Percentiles rank a stretch among this genome's conserved stretches.
phyloP scores from a whole-genome alignment of 2,888 invertebrate genomes.

The Acheta domesticus region DNA sequence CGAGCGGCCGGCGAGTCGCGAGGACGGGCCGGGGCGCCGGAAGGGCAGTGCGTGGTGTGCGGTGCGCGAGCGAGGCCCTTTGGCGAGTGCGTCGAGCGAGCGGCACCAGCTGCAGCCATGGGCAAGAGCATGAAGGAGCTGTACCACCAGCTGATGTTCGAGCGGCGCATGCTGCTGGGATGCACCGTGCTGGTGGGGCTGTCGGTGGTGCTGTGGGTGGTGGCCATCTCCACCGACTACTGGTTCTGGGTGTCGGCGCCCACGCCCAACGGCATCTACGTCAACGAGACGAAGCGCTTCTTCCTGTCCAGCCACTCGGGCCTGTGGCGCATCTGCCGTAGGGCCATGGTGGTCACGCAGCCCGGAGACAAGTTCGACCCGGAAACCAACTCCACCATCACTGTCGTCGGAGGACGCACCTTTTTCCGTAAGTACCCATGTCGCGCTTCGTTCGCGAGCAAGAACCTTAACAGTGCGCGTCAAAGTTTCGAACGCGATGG shows the following conservation, averaged over 20 bases:
- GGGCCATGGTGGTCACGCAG: constrained; percentile 43
- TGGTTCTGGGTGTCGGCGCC: constrained; percentile 59
- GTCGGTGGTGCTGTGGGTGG: constrained; percentile 66
- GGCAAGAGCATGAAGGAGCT: constrained; percentile 33
- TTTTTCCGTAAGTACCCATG: constrained; percentile 35
- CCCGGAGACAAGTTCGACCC: constrained; percentile 24
- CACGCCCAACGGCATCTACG: constrained; percentile 49
- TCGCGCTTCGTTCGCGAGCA: neutral
- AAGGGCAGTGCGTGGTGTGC: neutral
- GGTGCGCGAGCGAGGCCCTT: neutral
- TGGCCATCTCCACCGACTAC: constrained; percentile 69
- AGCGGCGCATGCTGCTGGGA: constrained; percentile 67
- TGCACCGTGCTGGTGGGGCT: constrained; percentile 66
- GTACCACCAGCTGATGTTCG: constrained; percentile 60
- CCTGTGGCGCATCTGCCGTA: constrained; percentile 63
- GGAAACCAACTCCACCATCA: constrained; percentile 28
- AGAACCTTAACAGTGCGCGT: too few relatives aligned
- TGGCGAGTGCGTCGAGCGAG: neutral
- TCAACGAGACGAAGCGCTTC: constrained; percentile 55
- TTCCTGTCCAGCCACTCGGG: constrained; percentile 66
- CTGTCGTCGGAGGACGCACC: constrained; percentile 31
- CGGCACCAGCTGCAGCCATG: neutral
- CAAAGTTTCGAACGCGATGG: too few relatives aligned
- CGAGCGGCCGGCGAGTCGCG: neutral
- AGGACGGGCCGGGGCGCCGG: neutral